phyloP scores from a whole-genome alignment of 2,113 vertebrate genomes.

The Blennius ocellaris region DNA sequence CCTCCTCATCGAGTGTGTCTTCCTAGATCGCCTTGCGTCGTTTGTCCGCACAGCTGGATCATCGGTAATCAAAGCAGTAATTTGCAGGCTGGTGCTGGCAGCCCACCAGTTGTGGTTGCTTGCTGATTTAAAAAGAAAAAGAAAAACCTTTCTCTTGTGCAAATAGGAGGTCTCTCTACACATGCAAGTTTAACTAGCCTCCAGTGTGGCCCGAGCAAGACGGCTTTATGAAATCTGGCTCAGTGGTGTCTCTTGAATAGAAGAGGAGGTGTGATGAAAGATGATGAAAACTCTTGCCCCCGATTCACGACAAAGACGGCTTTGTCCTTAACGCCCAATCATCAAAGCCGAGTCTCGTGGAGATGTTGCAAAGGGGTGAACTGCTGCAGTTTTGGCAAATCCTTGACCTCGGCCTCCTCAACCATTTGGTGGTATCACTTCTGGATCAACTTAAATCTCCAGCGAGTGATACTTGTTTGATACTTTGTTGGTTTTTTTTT shows the following conservation, averaged over 20 bases:
- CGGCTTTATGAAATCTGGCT: conserved; percentile 14
- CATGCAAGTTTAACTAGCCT: no score
- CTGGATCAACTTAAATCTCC: background rate
- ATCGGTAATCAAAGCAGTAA: conserved; percentile 49
- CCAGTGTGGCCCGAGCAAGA: background rate
- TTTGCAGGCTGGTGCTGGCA: conserved; percentile 34
- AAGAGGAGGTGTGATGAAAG: conserved; percentile 47
- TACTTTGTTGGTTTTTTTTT: background rate
- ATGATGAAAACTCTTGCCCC: conserved; percentile 28
- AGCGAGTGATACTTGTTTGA: background rate
- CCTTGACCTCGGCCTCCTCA: background rate
- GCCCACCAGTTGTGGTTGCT: conserved; percentile 11
- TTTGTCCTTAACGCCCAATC: conserved; percentile 34
- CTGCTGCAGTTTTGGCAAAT: background rate
- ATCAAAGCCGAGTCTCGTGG: conserved; percentile 45
- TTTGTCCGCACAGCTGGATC: conserved; percentile 55
- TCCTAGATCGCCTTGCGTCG: conserved; percentile 14
- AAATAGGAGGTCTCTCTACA: no score
- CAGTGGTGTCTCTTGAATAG: conserved; percentile 7
- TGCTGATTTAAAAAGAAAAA: conserved; percentile 7
- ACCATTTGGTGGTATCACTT: conserved; percentile 1
- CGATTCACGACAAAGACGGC: conserved; percentile 25
- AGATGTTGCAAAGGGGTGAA: conserved; percentile 21
- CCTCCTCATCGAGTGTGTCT: conserved; percentile 17
- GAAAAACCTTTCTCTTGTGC: no score